phyloP scores from a whole-genome alignment of 2,113 vertebrate genomes.

The Pyrgilauda ruficollis region DNA sequence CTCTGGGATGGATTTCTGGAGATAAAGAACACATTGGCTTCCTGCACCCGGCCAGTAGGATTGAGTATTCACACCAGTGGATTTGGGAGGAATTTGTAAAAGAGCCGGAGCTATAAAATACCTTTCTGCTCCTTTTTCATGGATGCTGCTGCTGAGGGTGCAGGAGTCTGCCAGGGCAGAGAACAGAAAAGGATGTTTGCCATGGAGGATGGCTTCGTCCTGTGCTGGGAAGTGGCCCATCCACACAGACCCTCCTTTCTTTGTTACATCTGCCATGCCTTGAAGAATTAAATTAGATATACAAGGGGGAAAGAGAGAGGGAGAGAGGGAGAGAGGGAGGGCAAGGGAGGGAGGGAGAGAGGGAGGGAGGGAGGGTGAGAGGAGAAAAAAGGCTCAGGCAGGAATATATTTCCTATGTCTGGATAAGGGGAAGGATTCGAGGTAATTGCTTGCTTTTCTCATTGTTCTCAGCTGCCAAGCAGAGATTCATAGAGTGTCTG shows the following conservation, averaged over 20 bases:
- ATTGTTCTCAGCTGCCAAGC: slow-evolving; percentile 83
- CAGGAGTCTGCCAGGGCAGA: slow-evolving; percentile 12
- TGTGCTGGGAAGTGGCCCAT: slow-evolving; percentile 78
- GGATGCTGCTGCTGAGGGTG: slow-evolving; percentile 31
- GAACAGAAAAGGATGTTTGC: slow-evolving; percentile 15
- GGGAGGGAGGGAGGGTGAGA: not conserved
- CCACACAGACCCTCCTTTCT: slow-evolving; percentile 84
- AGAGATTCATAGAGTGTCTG: slow-evolving; percentile 81
- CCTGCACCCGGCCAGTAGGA: not conserved
- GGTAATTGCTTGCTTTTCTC: slow-evolving; percentile 91
- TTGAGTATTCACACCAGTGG: slow-evolving; percentile 33
- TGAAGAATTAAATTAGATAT: slow-evolving; percentile 92
- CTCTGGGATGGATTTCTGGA: slow-evolving; percentile 1
- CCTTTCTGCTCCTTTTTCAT: slow-evolving; percentile 50
- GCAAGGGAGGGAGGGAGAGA: slow-evolving; percentile 52
- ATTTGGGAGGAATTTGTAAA: slow-evolving; percentile 45
- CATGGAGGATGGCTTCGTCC: slow-evolving; percentile 53
- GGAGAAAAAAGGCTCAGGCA: slow-evolving; percentile 76
- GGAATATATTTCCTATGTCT: slow-evolving; percentile 90
- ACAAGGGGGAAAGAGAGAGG: slow-evolving; percentile 69
- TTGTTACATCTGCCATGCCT: slow-evolving; percentile 89
- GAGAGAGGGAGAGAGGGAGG: slow-evolving; percentile 29
- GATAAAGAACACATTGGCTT: not conserved
- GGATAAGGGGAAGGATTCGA: slow-evolving; percentile 88
- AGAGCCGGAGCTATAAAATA: slow-evolving; percentile 45